Evolutionary conservation across 2,888 invertebrate species (phyloP).

Genomic region (Hirtodrosophila duncani): DNA sequence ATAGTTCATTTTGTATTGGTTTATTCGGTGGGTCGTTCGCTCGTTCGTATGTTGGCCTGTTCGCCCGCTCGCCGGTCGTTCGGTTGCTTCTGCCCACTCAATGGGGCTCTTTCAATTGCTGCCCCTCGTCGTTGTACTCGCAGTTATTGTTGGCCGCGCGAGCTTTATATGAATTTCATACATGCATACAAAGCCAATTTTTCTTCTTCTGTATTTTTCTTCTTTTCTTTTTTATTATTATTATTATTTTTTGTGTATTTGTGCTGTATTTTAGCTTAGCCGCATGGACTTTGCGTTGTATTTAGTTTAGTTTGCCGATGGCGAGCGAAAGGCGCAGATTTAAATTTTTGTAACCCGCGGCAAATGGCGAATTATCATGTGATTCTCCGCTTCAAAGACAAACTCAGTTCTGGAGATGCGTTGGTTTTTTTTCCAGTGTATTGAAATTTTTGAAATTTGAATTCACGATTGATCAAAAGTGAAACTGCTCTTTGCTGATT

Average conservation of each 20-base stretch:
- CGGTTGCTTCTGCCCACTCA: slow-evolving; percentile 46
- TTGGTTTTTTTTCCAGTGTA: neutral
- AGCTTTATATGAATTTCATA: slow-evolving; percentile 66
- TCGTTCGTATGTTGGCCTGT: slow-evolving; percentile 19
- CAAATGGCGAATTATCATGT: slow-evolving; percentile 33
- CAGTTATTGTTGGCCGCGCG: slow-evolving; percentile 27
- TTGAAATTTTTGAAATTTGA: too few species aligned
- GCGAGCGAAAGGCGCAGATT: slow-evolving; percentile 63
- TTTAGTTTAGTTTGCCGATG: slow-evolving; percentile 68
- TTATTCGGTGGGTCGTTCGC: slow-evolving; percentile 31
- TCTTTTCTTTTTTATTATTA: slow-evolving; percentile 23
- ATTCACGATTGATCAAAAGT: too few species aligned
- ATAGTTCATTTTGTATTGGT: too few species aligned
- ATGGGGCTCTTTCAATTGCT: slow-evolving; percentile 68
- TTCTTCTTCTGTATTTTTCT: slow-evolving; percentile 29
- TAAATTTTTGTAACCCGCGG: slow-evolving; percentile 36
- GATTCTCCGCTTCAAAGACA: too few species aligned
- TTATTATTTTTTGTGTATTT: slow-evolving; percentile 19
- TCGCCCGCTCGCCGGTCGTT: slow-evolving; percentile 14
- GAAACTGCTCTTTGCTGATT: too few species aligned
- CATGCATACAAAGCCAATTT: slow-evolving; percentile 64
- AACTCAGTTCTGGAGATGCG: too few species aligned
- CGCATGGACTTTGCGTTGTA: slow-evolving; percentile 57
- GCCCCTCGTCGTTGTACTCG: neutral
- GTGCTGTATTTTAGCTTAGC: slow-evolving; percentile 54